Evolutionary conservation across 2,113 vertebrate species (phyloP).

Genomic region (Mastomys natalensis): DNA sequence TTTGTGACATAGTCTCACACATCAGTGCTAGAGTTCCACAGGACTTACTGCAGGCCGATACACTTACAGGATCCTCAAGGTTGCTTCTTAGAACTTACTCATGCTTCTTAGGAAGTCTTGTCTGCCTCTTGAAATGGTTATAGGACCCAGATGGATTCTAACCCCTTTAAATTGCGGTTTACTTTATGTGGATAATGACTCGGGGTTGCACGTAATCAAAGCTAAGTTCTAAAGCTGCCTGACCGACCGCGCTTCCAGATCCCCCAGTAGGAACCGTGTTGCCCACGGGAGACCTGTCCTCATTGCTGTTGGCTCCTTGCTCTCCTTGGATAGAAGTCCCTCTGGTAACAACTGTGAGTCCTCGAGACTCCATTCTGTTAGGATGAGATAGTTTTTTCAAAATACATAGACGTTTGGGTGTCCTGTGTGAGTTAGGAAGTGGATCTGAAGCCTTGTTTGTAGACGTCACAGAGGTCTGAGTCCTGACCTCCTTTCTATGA

Average conservation of each 20-base stretch:
- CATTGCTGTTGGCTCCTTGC: background rate
- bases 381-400: background rate
- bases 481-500: background rate
- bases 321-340: background rate
- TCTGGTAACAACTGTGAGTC: background rate
- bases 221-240: background rate
- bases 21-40: slow-evolving; percentile 32
- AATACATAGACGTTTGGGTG: background rate
- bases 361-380: background rate
- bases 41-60: background rate
- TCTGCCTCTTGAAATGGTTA: slow-evolving; percentile 33
- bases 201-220: slow-evolving; percentile 11
- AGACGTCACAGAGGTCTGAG: background rate
- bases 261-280: background rate
- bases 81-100: slow-evolving; percentile 31
- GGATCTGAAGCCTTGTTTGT: slow-evolving; percentile 18
- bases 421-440: slow-evolving; percentile 19
- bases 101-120: slow-evolving; percentile 15
- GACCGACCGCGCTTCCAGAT: slow-evolving; percentile 24
- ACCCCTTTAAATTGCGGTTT: slow-evolving; percentile 57
- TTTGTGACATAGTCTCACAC: slow-evolving; percentile 34
- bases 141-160: slow-evolving; percentile 28
- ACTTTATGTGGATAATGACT: slow-evolving; percentile 49
- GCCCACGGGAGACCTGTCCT: background rate
- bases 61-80: background rate